A percentile compares a stretch with the other conserved stretches of the same genome.
Evolutionary conservation across 2,113 vertebrate genomes (phyloP).

Genomic region (Psammodynastes pulverulentus): DNA sequence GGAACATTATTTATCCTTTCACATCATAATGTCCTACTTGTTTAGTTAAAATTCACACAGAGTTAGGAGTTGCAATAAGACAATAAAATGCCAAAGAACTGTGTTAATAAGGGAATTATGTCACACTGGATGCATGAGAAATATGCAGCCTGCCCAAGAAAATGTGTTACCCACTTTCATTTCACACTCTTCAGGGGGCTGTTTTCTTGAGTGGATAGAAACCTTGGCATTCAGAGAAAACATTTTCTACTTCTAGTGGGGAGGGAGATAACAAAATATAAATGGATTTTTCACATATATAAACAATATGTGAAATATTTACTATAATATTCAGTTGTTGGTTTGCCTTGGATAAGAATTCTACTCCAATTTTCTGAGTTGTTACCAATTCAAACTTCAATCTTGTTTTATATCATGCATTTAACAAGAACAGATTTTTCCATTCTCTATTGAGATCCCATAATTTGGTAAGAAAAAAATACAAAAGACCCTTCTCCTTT

Average conservation of each 20-base stretch:
- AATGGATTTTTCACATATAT: conserved; percentile 31
- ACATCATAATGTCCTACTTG: conserved; percentile 32
- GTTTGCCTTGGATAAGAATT: conserved; percentile 46
- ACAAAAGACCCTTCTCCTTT: neutral
- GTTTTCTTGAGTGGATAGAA: conserved; percentile 56
- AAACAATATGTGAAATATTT: conserved; percentile 19
- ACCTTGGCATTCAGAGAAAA: conserved; percentile 43
- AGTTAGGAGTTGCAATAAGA: conserved; percentile 26
- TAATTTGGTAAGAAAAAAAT: conserved; percentile 7
- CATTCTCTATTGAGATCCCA: conserved; percentile 14
- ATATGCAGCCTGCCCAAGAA: conserved; percentile 48
- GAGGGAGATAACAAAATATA: conserved; percentile 41
- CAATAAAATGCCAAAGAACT: conserved; percentile 42
- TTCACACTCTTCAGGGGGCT: conserved; percentile 61
- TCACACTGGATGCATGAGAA: conserved; percentile 56
- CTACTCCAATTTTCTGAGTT: conserved; percentile 44
- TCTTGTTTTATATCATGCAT: conserved; percentile 53
- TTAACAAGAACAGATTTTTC: conserved; percentile 40
- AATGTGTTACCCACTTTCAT: conserved; percentile 61
- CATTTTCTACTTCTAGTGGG: conserved; percentile 61
- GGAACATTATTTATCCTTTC: conserved; percentile 46
- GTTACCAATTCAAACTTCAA: conserved; percentile 43
- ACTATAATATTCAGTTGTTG: conserved; percentile 40
- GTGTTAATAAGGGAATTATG: conserved; percentile 35
- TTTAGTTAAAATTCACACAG: conserved; percentile 38